Percentiles rank a stretch among this genome's conserved stretches.
Evolutionary conservation across 2,797 vertebrate species (phyloP).

Genomic region (Todus mexicanus): DNA sequence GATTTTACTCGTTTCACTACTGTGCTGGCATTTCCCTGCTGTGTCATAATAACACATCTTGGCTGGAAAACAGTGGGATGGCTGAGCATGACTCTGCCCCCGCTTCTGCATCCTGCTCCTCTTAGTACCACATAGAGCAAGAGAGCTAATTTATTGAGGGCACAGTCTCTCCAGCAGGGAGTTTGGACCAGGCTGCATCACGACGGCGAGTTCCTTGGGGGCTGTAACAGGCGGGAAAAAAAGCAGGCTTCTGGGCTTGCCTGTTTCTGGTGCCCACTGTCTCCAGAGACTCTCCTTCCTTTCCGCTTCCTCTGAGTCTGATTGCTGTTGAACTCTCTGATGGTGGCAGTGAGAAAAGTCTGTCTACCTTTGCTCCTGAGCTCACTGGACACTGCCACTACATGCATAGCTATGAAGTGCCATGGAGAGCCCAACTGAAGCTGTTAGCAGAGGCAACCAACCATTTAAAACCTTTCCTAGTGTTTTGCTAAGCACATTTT

Average conservation of each 20-base stretch:
- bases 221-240: not conserved
- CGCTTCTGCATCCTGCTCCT: not conserved
- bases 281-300: not conserved
- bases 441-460: not conserved
- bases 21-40: not conserved
- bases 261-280: not conserved
- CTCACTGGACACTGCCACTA: not conserved
- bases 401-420: rapidly evolving
- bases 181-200: rapidly evolving
- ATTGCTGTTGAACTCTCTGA: not conserved
- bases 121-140: not conserved
- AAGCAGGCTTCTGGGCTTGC: not conserved
- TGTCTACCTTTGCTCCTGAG: not conserved
- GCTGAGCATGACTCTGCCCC: not conserved
- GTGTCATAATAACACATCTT: not conserved
- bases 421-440: not conserved
- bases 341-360: not conserved
- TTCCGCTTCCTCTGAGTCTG: not conserved
- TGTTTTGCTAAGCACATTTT: not conserved
- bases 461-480: not conserved
- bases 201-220: not conserved
- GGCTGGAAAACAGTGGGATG: not conserved
- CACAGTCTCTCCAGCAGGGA: rapidly evolving
- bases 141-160: not conserved
- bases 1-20: not conserved